Evolutionary conservation across 2,888 invertebrate genomes (phyloP).

Genomic region (Cyclophora punctaria): DNA sequence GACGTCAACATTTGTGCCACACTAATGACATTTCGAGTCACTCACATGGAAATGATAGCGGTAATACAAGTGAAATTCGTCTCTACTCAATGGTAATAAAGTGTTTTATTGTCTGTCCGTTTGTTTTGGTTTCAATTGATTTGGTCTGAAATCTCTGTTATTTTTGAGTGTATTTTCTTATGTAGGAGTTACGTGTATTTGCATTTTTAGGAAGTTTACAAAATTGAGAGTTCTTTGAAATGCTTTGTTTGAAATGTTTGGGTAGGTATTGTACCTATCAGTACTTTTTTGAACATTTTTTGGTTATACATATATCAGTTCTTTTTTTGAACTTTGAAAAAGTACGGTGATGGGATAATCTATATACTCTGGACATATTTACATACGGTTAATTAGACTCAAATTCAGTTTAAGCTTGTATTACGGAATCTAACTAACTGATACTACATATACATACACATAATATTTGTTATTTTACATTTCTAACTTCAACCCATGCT

Average conservation of each 20-base stretch:
- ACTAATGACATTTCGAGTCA: constrained; percentile 52
- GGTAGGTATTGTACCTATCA: no score
- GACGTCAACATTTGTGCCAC: constrained; percentile 36
- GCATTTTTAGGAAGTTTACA: constrained; percentile 50
- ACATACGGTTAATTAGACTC: no score
- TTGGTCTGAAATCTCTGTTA: constrained; percentile 54
- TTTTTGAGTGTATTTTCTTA: constrained; percentile 46
- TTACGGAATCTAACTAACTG: no score
- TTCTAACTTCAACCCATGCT: no score
- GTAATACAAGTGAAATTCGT: constrained; percentile 22
- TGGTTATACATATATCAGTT: no score
- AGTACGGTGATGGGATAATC: no score
- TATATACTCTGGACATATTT: no score
- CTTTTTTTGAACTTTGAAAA: no score
- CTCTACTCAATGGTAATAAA: constrained; percentile 1
- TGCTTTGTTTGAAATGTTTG: constrained; percentile 32
- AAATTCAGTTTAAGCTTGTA: no score
- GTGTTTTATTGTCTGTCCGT: constrained; percentile 3
- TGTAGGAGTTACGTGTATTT: constrained; percentile 33
- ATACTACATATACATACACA: no score
- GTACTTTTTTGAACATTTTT: no score
- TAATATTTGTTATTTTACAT: no score
- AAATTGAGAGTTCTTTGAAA: constrained; percentile 52
- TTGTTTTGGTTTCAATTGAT: constrained; percentile 38
- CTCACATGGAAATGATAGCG: constrained; percentile 56